Conservation (phyloP, 1,140 invertebrate species). For the Phocides pigmalion region DNA sequence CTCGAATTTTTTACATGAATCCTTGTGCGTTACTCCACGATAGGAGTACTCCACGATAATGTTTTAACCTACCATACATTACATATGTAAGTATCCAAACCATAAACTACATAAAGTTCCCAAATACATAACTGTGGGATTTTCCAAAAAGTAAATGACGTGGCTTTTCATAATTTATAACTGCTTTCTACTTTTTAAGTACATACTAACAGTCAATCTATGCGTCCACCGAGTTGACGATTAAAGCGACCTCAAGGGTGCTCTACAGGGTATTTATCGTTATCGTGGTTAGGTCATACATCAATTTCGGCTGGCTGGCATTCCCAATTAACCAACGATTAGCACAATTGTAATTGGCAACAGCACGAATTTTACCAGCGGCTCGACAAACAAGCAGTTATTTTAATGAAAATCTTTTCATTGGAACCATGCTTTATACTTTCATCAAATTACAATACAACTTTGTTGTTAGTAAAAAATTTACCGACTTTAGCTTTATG, state of each 20-base stretch:
- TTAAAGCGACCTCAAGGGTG: slow-evolving; percentile 10
- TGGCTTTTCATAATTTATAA: too few relatives aligned
- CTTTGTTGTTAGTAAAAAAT: neutral
- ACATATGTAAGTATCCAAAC: too few relatives aligned
- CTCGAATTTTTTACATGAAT: too few relatives aligned
- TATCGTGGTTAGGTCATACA: slow-evolving; percentile 8
- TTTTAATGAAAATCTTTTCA: neutral
- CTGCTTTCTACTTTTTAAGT: too few relatives aligned
- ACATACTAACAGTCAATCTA: neutral
- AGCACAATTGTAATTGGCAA: slow-evolving; percentile 21
- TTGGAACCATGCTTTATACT: neutral
- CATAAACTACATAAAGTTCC: too few relatives aligned
- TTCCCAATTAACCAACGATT: slow-evolving; percentile 24
- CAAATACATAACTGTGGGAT: too few relatives aligned
- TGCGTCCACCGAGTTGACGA: neutral
- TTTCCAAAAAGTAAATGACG: neutral
- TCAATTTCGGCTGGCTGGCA: slow-evolving; percentile 20
- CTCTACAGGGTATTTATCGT: slow-evolving; percentile 8
- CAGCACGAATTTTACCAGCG: slow-evolving; percentile 25
- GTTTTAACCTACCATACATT: too few relatives aligned
- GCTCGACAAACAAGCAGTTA: slow-evolving; percentile 12
- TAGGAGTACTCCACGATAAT: too few relatives aligned
- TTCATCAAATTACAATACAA: neutral
- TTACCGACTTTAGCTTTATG: neutral
- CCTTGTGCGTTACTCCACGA: too few relatives aligned